Percentiles rank a stretch among this genome's conserved stretches.
Evolutionary conservation across 2,113 vertebrate species (phyloP).

Genomic region (Hemicordylus capensis): DNA sequence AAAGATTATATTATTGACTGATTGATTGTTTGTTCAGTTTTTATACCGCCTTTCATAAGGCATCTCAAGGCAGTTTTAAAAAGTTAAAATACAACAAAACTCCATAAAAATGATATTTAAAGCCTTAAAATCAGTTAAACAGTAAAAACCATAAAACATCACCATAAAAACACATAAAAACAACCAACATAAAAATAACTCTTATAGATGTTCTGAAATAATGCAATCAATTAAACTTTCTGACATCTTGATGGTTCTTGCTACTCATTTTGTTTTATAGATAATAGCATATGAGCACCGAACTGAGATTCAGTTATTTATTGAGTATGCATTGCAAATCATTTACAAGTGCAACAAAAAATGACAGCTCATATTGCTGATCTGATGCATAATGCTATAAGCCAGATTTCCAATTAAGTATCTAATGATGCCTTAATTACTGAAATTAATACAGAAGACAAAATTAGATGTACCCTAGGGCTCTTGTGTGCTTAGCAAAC

Average conservation of each 20-base stretch:
- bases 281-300: conserved; percentile 27
- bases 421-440: conserved; percentile 12
- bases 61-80: too few relatives aligned
- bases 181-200: too few relatives aligned
- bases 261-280: conserved; percentile 42
- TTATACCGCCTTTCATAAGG: too few relatives aligned
- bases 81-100: too few relatives aligned
- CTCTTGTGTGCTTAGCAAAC: background rate
- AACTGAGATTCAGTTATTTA: background rate
- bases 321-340: conserved; percentile 13
- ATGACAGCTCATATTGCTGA: conserved; percentile 21
- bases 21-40: too few relatives aligned
- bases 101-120: too few relatives aligned
- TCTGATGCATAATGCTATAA: conserved; percentile 45
- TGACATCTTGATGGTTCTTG: conserved; percentile 21
- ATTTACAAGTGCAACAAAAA: conserved; percentile 38
- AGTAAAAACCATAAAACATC: too few relatives aligned
- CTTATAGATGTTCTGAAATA: conserved; percentile 16
- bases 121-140: too few relatives aligned
- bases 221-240: conserved; percentile 33
- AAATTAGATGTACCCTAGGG: background rate
- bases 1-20: too few relatives aligned
- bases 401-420: conserved; percentile 29
- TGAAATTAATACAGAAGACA: conserved; percentile 20
- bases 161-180: too few relatives aligned